Evolutionary conservation across 2,113 vertebrate genomes (phyloP).

Genomic region (Sebastes schlegelii): DNA sequence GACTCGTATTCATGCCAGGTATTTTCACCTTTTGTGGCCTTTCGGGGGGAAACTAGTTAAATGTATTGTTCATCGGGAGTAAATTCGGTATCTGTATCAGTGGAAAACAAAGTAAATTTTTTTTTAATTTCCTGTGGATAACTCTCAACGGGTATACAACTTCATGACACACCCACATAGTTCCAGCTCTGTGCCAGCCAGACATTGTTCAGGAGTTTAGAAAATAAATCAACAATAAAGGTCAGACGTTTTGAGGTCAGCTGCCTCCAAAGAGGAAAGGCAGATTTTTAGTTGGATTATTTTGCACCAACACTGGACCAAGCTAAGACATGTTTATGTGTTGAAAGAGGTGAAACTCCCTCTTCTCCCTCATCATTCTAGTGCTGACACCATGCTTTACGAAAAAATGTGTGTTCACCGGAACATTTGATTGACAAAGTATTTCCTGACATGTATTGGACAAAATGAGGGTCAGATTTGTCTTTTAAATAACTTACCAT

Average conservation of each 20-base stretch:
- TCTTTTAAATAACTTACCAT: not conserved
- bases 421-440: slow-evolving; percentile 6
- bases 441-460: not conserved
- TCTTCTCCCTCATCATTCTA: too few species aligned
- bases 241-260: not conserved
- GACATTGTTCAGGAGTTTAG: slow-evolving; percentile 12
- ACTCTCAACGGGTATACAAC: not conserved
- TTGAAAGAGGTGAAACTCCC: slow-evolving; percentile 1
- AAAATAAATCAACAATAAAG: not conserved
- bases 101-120: not conserved
- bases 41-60: not conserved
- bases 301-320: not conserved
- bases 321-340: not conserved
- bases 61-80: not conserved
- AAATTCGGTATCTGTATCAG: not conserved
- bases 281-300: not conserved
- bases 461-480: not conserved
- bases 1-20: not conserved
- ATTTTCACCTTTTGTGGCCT: not conserved
- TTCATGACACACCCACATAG: not conserved
- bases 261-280: not conserved
- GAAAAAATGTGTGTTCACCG: too few species aligned
- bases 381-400: too few species aligned
- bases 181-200: not conserved
- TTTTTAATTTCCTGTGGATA: not conserved